Evolutionary conservation across 2,113 vertebrate species (phyloP).

Genomic region (Caretta caretta): DNA sequence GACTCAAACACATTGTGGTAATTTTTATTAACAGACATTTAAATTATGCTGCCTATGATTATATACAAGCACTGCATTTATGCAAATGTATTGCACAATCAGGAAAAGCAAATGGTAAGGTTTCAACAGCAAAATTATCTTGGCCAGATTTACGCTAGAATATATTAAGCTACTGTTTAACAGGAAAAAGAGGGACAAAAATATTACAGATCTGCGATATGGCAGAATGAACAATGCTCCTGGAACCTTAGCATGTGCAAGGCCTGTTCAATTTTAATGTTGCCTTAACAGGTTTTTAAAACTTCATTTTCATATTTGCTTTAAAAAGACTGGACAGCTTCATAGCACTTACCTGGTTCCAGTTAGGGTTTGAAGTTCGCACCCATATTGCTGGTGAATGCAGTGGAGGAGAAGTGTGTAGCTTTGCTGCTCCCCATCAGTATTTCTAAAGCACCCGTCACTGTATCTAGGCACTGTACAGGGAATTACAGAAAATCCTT

Average conservation of each 20-base stretch:
- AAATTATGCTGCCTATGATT: neutral
- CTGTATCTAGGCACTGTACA: neutral
- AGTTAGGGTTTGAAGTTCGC: neutral
- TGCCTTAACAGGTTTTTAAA: neutral
- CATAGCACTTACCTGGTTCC: neutral
- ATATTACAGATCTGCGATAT: neutral
- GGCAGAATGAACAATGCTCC: neutral
- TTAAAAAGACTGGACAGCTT: neutral
- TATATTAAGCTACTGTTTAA: neutral
- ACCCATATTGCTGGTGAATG: neutral
- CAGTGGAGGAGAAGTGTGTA: neutral
- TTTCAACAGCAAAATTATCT: neutral
- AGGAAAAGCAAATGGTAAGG: neutral
- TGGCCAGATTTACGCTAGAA: neutral
- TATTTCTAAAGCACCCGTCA: neutral
- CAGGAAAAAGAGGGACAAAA: neutral
- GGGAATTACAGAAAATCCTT: neutral
- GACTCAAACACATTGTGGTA: neutral
- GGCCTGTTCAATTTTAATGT: neutral
- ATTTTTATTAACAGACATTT: neutral
- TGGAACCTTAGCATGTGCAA: neutral
- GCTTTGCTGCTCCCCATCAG: neutral
- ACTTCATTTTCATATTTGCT: rapidly evolving
- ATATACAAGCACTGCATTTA: rapidly evolving
- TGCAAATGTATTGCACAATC: neutral